Conservation (phyloP, 1,140 invertebrate genomes). For the Drosophila kohkoa region DNA sequence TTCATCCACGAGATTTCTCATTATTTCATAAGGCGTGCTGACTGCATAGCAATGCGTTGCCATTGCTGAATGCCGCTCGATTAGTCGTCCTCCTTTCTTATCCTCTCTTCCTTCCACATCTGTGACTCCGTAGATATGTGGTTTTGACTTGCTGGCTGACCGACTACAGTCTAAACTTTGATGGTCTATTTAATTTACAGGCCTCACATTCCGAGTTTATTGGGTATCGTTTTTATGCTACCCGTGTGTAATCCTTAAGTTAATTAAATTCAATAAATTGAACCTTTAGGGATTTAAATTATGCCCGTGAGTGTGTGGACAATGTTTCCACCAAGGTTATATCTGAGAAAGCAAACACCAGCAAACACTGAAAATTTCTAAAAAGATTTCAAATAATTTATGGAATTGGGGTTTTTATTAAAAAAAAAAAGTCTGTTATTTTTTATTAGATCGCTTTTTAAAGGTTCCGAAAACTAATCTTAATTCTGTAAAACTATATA, state of each 20-base stretch:
- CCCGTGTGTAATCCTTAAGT: constrained; percentile 63
- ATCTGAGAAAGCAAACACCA: neutral
- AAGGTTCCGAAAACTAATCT: no score
- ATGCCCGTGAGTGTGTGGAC: constrained; percentile 24
- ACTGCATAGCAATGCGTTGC: constrained; percentile 81
- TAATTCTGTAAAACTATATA: constrained; percentile 8
- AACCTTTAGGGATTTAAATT: constrained; percentile 64
- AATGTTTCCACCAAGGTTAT: constrained; percentile 48
- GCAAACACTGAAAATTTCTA: no score
- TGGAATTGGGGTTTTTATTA: no score
- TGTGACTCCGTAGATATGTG: neutral
- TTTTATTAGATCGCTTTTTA: no score
- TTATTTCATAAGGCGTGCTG: constrained; percentile 83
- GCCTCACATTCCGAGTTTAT: constrained; percentile 48
- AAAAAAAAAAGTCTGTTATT: no score
- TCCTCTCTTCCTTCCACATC: neutral
- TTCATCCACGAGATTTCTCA: constrained; percentile 40
- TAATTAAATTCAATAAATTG: constrained; percentile 82
- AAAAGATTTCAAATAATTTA: constrained; percentile 7
- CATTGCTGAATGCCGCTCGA: constrained; percentile 78
- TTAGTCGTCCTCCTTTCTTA: constrained; percentile 41
- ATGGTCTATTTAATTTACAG: constrained; percentile 47
- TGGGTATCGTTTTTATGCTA: constrained; percentile 50
- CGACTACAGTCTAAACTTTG: constrained; percentile 23
- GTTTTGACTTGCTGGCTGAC: neutral